phyloP scores from a whole-genome alignment of 2,888 invertebrate genomes.

The Oscheius myriophilus region DNA sequence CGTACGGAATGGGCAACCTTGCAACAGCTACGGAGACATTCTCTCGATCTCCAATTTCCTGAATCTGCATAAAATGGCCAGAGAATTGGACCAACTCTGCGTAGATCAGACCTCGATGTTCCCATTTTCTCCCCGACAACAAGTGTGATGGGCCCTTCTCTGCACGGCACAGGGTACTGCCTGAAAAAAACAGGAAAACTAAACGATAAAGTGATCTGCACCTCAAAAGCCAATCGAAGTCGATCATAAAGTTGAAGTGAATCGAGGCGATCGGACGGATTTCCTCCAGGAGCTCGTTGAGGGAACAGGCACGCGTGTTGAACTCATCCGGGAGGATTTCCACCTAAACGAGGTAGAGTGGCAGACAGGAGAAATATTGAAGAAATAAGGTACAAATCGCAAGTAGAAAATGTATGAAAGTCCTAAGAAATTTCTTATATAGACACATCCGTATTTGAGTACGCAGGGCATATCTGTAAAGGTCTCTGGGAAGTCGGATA shows the following conservation, averaged over 20 bases:
- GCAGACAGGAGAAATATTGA: not conserved
- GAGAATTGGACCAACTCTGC: not conserved
- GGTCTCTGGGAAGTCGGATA: too few relatives aligned
- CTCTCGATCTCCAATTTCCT: slow-evolving; percentile 3
- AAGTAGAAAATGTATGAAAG: too few relatives aligned
- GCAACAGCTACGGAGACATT: slow-evolving; percentile 42
- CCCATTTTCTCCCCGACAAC: slow-evolving; percentile 46
- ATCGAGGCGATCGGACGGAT: slow-evolving; percentile 56
- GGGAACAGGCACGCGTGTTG: slow-evolving; percentile 37
- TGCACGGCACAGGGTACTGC: slow-evolving; percentile 40
- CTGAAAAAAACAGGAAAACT: too few relatives aligned
- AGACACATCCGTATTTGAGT: too few relatives aligned
- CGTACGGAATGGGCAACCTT: slow-evolving; percentile 52
- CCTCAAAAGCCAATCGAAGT: slow-evolving; percentile 48
- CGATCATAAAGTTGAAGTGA: slow-evolving; percentile 62
- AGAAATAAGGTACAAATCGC: too few relatives aligned
- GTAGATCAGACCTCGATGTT: slow-evolving; percentile 9
- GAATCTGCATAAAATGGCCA: not conserved
- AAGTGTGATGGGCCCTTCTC: slow-evolving; percentile 41
- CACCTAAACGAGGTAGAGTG: slow-evolving; percentile 23
- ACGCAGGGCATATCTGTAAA: too few relatives aligned
- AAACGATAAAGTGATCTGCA: not conserved
- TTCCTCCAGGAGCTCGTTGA: slow-evolving; percentile 45
- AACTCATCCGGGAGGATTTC: slow-evolving; percentile 28
- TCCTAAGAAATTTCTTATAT: too few relatives aligned